A percentile compares a stretch with the other conserved stretches of the same genome.
Conservation (phyloP, 2,113 vertebrate species). For the Tonatia bakeri region DNA sequence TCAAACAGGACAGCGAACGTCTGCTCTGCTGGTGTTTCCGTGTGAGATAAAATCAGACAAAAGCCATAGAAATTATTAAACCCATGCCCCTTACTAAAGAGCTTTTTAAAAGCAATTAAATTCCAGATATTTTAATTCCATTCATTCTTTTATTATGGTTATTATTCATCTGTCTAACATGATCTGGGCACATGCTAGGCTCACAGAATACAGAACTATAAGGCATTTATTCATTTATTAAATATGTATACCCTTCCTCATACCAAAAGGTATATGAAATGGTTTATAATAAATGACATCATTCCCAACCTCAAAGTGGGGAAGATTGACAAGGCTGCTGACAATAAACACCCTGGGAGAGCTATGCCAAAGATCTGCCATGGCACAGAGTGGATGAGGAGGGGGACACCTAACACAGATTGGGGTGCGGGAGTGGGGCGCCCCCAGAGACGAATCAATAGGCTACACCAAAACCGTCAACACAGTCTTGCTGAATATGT, state of each 20-base stretch:
- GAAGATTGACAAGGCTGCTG: background rate
- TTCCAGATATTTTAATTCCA: constrained; percentile 29
- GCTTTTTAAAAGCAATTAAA: background rate
- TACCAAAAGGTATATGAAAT: background rate
- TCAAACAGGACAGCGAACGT: background rate
- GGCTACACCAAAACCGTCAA: background rate
- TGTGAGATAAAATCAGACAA: background rate
- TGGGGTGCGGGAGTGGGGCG: background rate
- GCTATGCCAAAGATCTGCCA: background rate
- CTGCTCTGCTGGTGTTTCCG: background rate
- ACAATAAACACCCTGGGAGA: background rate
- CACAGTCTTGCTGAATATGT: background rate
- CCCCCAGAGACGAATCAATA: background rate
- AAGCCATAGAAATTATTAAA: constrained; percentile 13
- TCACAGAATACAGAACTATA: background rate
- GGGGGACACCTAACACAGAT: background rate
- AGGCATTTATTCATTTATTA: background rate
- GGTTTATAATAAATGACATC: background rate
- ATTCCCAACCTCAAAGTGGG: background rate
- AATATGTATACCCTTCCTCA: background rate
- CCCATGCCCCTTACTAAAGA: background rate
- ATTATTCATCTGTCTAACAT: background rate
- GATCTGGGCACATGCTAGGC: background rate
- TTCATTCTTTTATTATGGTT: background rate
- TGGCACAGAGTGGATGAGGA: too few relatives aligned